A percentile compares a stretch with the other conserved stretches of the same genome.
Conservation (phyloP, 2,113 vertebrate species). For the Aegithalos caudatus region DNA sequence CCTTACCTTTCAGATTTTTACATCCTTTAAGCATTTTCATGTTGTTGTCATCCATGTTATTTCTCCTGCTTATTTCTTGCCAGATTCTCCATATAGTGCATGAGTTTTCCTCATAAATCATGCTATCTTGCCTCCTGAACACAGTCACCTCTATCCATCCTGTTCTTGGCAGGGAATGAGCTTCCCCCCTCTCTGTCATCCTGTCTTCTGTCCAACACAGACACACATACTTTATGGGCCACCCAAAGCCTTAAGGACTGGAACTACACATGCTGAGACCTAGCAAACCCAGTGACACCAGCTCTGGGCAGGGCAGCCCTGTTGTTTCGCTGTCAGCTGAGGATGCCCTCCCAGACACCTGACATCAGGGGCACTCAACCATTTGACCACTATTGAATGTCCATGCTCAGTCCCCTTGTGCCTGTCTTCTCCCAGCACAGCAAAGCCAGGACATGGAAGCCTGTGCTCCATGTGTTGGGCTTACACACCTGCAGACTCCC, state of each 20-base stretch:
- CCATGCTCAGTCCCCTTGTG: not conserved
- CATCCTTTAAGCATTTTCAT: not conserved
- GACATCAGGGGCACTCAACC: accelerated
- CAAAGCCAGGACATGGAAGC: not conserved
- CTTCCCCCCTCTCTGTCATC: not conserved
- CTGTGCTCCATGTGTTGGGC: accelerated
- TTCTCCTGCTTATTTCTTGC: not conserved
- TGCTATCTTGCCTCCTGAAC: not conserved
- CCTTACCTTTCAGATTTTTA: not conserved
- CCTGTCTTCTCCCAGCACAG: accelerated
- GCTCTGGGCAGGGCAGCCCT: not conserved
- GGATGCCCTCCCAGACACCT: not conserved
- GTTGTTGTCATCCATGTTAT: not conserved
- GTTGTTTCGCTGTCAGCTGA: accelerated
- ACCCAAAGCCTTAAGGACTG: not conserved
- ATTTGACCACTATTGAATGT: not conserved
- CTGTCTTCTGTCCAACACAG: not conserved
- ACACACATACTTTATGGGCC: not conserved
- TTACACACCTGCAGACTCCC: accelerated
- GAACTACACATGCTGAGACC: accelerated
- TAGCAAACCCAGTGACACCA: not conserved
- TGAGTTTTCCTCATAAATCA: not conserved
- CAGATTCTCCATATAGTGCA: not conserved
- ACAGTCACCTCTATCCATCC: not conserved
- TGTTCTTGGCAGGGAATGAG: not conserved